phyloP scores from a whole-genome alignment of 2,113 vertebrate species.

The Melierax canorus region DNA sequence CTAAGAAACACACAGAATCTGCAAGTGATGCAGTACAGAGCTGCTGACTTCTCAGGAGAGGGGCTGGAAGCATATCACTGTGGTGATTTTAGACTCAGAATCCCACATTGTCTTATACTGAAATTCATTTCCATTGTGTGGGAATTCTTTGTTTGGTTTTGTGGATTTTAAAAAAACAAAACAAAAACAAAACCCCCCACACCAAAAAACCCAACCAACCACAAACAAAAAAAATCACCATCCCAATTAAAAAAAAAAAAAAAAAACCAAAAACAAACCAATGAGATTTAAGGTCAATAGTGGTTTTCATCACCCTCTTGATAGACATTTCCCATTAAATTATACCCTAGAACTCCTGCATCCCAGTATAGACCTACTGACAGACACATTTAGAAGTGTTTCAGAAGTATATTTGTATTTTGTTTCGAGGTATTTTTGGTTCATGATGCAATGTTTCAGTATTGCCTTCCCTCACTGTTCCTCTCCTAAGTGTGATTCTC shows the following conservation, averaged over 20 bases:
- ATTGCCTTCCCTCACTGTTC: background rate
- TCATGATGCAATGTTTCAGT: background rate
- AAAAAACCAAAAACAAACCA: too few relatives aligned
- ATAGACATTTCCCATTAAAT: background rate
- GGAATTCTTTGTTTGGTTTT: background rate
- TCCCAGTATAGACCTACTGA: background rate
- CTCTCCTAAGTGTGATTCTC: background rate
- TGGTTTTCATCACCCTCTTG: background rate
- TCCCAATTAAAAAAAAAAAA: too few relatives aligned
- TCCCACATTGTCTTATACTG: background rate
- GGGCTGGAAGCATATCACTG: background rate
- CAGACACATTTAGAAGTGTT: background rate
- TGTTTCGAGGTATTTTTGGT: background rate
- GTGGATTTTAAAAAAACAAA: background rate
- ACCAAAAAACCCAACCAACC: background rate
- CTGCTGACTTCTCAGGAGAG: background rate
- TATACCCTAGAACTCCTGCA: background rate
- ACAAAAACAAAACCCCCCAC: rapidly evolving
- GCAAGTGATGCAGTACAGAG: background rate
- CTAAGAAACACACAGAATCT: background rate
- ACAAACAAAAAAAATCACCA: too few relatives aligned
- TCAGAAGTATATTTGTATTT: background rate
- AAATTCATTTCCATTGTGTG: background rate
- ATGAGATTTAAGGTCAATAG: background rate
- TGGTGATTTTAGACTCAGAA: background rate